Percentiles rank a stretch among this genome's conserved stretches.
Conservation (phyloP, 2,113 vertebrate species). For the Odocoileus hemionus region DNA sequence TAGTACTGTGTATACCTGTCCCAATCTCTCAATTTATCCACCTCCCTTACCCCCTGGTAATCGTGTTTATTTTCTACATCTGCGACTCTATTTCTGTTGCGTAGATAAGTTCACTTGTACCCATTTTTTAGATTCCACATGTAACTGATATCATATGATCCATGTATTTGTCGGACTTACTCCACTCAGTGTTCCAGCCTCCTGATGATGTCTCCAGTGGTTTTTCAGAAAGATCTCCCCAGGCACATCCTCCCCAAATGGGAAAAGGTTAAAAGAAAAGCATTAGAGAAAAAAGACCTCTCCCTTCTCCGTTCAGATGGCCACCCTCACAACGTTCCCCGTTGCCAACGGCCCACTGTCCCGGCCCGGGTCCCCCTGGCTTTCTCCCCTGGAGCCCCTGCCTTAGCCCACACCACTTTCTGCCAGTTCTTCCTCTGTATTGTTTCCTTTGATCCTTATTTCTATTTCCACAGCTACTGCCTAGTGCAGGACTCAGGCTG, state of each 20-base stretch:
- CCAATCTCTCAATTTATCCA: background rate
- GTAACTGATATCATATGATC: background rate
- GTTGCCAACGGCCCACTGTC: background rate
- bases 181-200: background rate
- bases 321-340: background rate
- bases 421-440: background rate
- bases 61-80: background rate
- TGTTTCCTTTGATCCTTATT: background rate
- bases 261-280: background rate
- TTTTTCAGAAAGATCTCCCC: slow-evolving; percentile 12
- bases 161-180: background rate
- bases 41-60: background rate
- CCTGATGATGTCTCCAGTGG: background rate
- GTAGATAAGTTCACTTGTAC: background rate
- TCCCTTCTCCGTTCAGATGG: background rate
- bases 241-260: background rate
- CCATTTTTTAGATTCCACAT: background rate
- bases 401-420: background rate
- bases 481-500: background rate
- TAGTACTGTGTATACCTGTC: background rate
- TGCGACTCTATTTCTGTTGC: background rate
- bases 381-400: background rate
- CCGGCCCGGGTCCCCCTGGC: background rate
- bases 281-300: background rate
- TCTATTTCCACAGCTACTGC: slow-evolving; percentile 32